Evolutionary conservation across 2,888 invertebrate genomes (phyloP).

Genomic region (Autographa pulchrina): DNA sequence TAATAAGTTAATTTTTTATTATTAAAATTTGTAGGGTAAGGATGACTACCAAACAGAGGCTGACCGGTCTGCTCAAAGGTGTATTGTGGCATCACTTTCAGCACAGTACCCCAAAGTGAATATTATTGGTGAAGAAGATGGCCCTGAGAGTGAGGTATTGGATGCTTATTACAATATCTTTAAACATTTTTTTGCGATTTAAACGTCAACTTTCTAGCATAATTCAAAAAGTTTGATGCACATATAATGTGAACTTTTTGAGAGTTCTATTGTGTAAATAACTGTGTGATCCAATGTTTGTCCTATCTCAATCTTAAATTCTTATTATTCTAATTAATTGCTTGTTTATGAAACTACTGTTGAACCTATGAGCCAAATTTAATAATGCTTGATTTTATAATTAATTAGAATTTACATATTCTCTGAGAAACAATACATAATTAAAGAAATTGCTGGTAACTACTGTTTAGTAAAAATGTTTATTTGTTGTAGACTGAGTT

Average conservation of each 20-base stretch:
- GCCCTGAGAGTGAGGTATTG: constrained; percentile 89
- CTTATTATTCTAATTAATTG: not conserved
- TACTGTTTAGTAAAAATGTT: not conserved
- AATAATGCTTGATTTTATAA: not conserved
- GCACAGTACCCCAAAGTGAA: constrained; percentile 95
- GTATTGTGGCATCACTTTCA: constrained; percentile 96
- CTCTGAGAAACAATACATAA: no score
- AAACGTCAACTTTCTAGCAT: not conserved
- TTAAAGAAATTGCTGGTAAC: not conserved
- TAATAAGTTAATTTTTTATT: constrained; percentile 12
- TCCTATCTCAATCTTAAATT: not conserved
- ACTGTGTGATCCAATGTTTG: no score
- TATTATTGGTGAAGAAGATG: constrained; percentile 97
- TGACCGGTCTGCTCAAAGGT: constrained; percentile 97
- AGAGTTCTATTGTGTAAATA: not conserved
- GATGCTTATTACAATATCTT: no score
- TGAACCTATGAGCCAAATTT: not conserved
- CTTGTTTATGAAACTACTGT: not conserved
- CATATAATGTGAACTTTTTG: not conserved
- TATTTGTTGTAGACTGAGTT: constrained; percentile 78
- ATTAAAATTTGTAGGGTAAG: constrained; percentile 92
- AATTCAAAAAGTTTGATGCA: not conserved
- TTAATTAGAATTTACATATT: not conserved
- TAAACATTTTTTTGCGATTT: not conserved
- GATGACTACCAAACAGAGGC: constrained; percentile 99